Conservation (phyloP, 64 coral and sea anemone species). For the Acropora tenuis region DNA sequence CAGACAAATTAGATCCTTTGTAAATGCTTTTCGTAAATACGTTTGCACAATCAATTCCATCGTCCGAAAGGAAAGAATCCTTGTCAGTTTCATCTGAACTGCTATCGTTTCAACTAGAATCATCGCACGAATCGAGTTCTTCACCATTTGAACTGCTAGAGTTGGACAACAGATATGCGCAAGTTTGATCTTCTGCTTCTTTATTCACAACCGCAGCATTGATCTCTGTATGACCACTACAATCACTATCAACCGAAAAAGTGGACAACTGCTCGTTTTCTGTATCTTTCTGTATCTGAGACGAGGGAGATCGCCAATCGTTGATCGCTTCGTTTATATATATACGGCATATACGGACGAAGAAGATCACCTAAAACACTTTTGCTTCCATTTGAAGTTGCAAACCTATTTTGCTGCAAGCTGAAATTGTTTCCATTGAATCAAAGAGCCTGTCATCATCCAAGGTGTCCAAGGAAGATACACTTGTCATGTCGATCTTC, state of each 20-base stretch:
- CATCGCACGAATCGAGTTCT: slow-evolving; percentile 8
- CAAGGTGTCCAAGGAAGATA: slow-evolving; percentile 9
- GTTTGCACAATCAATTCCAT: slow-evolving; percentile 9
- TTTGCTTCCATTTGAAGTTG: slow-evolving; percentile 39
- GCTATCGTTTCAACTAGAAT: slow-evolving; percentile 18
- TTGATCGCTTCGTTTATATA: not conserved
- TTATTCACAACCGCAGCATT: slow-evolving; percentile 28
- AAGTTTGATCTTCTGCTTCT: slow-evolving; percentile 7
- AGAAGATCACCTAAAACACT: slow-evolving; percentile 29
- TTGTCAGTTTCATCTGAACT: slow-evolving; percentile 24
- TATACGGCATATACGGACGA: not conserved
- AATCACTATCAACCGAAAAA: slow-evolving; percentile 26
- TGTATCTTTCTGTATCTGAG: not conserved
- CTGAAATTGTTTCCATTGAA: slow-evolving; percentile 1
- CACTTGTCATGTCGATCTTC: slow-evolving; percentile 21
- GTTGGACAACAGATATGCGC: not conserved
- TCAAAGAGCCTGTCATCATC: slow-evolving; percentile 13
- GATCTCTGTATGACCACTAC: slow-evolving; percentile 27
- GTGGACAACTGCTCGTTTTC: slow-evolving; percentile 27
- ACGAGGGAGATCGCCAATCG: not conserved
- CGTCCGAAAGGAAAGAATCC: not conserved
- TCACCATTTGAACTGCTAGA: slow-evolving; percentile 19
- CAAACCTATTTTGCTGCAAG: not conserved
- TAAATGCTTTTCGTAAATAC: slow-evolving; percentile 49
- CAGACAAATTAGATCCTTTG: slow-evolving; percentile 37